Conservation (phyloP, 2,113 vertebrate genomes). For the Sinocyclocheilus maitianheensis region DNA sequence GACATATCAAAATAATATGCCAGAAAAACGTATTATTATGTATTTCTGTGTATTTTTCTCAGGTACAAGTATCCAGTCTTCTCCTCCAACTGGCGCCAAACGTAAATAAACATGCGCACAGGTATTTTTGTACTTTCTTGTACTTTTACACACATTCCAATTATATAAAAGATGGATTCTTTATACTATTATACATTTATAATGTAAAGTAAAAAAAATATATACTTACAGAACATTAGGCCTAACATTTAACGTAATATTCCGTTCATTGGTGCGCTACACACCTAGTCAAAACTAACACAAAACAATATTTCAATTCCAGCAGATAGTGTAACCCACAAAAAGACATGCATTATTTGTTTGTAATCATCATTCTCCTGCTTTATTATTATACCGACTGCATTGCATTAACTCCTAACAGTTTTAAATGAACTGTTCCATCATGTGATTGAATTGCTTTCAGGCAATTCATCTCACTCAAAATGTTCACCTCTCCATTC, state of each 20-base stretch:
- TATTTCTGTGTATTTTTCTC: not conserved
- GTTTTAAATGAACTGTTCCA: constrained; percentile 43
- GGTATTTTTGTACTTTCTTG: too few species aligned
- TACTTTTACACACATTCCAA: not conserved
- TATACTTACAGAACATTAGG: not conserved
- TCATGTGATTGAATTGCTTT: constrained; percentile 62
- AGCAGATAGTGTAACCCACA: not conserved
- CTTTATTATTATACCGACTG: too few species aligned
- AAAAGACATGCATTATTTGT: not conserved
- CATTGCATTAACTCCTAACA: not conserved
- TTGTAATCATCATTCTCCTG: too few species aligned
- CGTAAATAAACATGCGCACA: too few species aligned
- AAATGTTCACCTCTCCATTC: constrained; percentile 56
- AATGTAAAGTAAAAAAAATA: too few species aligned
- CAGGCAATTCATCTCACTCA: constrained; percentile 63
- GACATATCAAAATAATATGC: not conserved
- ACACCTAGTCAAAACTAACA: not conserved
- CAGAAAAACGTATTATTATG: not conserved
- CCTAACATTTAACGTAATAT: not conserved
- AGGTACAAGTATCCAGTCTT: not conserved
- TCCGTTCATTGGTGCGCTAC: not conserved
- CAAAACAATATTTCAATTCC: not conserved
- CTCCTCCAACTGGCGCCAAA: not conserved
- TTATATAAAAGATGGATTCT: not conserved
- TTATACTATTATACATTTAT: not conserved